Evolutionary conservation across 2,113 vertebrate genomes (phyloP), one percentile per base, ranked within the genome.

Genomic region (Microcebus ravelobensis): DNA sequence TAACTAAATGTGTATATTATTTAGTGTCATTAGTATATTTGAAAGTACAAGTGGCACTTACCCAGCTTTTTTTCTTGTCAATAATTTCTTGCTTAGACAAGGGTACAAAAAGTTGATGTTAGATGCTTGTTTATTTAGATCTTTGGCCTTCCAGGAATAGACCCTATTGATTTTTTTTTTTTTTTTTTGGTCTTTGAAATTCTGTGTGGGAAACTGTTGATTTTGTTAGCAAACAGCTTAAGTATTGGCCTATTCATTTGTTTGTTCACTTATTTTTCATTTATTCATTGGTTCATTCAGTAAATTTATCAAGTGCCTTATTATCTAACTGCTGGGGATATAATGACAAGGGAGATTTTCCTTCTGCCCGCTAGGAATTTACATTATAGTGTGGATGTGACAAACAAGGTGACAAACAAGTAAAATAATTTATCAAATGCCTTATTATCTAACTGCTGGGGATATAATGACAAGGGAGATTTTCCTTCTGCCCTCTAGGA

Each of bases 1-100:
- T 97, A 91, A 93, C 76, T 97, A 94, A 95, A 80, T 91, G 65
- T 94, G 65, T 92, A 14, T 95, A 39, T 94, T 94, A 39, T 79
- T 81, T 77, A 95, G 92, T 95, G 0, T 95, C 80, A 82, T 92
- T 84, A 96, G 92, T 87, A 73, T 76, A 80, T 95, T 89, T 97
- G 59, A 80, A 93, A 94, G 20, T 97, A 29, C 9, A 93, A 94
- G 82, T 91, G 79, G 27, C 45, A 83, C 34, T 94, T 90, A 89
- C 50, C 57, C 70, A 94, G 12, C 57, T 65, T 39, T 85, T 76
- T 84, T 73, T 34, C 84, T 83, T 68, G 17, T 81, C 81, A 61
- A 31, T 96, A 80, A 77, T 92, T 90, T 93, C 25, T 95, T 89
- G 80, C 27, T 80, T 96, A 90, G 82, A 76, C 59, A 86, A 92